Conservation (phyloP, 2,888 invertebrate genomes). For the Athripsodes cinereus region DNA sequence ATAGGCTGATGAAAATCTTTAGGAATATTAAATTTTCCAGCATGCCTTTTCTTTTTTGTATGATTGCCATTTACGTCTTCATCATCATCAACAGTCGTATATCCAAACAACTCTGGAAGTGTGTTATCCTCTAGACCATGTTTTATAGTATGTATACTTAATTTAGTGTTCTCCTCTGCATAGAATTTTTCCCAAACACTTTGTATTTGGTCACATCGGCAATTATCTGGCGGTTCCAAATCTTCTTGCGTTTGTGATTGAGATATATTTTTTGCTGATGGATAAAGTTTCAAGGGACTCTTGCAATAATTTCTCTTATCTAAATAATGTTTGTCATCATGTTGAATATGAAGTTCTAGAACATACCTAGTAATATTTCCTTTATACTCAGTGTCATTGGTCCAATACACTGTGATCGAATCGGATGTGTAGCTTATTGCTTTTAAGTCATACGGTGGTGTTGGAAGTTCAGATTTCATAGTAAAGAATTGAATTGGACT, state of each 20-base stretch:
- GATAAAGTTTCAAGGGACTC: slow-evolving; percentile 32
- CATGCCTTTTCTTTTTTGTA: slow-evolving; percentile 7
- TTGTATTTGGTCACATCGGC: slow-evolving; percentile 1
- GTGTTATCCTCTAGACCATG: neutral
- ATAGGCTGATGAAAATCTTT: slow-evolving; percentile 13
- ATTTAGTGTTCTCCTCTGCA: neutral
- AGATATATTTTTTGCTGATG: slow-evolving; percentile 19
- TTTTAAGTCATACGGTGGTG: slow-evolving; percentile 33
- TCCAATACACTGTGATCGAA: slow-evolving; percentile 51
- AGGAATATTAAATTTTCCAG: slow-evolving; percentile 9
- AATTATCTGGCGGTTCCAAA: neutral
- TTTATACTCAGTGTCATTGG: slow-evolving; percentile 43
- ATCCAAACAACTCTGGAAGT: neutral
- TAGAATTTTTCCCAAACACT: slow-evolving; percentile 10
- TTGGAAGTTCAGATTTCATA: slow-evolving; percentile 55
- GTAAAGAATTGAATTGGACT: slow-evolving; percentile 58
- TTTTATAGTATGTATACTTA: neutral
- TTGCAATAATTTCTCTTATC: slow-evolving; percentile 49
- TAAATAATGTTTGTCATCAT: slow-evolving; percentile 35
- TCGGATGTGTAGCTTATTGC: slow-evolving; percentile 33
- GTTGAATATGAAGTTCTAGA: slow-evolving; percentile 35
- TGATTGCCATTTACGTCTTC: slow-evolving; percentile 1
- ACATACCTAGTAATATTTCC: slow-evolving; percentile 36
- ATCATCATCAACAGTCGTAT: neutral
- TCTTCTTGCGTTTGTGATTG: slow-evolving; percentile 27